phyloP scores from a whole-genome alignment of 64 coral and sea anemone species.

The Platygyra sinensis region DNA sequence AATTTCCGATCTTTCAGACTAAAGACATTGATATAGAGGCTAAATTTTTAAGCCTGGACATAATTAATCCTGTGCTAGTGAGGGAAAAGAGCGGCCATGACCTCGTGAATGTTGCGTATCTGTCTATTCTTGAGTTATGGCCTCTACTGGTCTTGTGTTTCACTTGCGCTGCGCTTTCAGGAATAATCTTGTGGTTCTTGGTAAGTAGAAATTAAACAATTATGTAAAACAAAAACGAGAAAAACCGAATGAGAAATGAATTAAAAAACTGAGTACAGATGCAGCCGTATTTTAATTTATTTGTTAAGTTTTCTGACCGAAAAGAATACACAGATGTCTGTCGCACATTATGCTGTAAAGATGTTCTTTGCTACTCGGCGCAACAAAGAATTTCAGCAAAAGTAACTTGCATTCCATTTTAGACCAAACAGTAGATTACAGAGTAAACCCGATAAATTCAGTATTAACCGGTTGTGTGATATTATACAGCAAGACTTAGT shows the following conservation, averaged over 20 bases:
- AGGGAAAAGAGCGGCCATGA: neutral
- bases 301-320: too few relatives aligned
- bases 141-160: conserved; percentile 27
- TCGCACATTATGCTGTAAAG: too few relatives aligned
- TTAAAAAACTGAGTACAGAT: neutral
- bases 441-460: too few relatives aligned
- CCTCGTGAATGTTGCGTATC: conserved; percentile 13
- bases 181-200: conserved; percentile 26
- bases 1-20: conserved; percentile 3
- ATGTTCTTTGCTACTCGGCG: too few relatives aligned
- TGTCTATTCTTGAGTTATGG: conserved; percentile 39
- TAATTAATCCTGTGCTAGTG: neutral
- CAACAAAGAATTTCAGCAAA: too few relatives aligned
- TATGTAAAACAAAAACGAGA: neutral
- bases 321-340: too few relatives aligned
- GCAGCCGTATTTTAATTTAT: neutral
- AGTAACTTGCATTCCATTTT: too few relatives aligned
- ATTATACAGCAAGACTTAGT: too few relatives aligned
- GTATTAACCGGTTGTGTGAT: too few relatives aligned
- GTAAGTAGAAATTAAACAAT: neutral
- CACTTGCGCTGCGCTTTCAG: conserved; percentile 23
- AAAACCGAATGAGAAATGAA: neutral
- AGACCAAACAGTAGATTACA: too few relatives aligned
- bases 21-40: neutral
- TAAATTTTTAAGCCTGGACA: conserved; percentile 5